These are phyloP conservation scores for Esox niger DNA, from an alignment of 2,113 vertebrate genomes.

Conservation along the genomic window DNA sequence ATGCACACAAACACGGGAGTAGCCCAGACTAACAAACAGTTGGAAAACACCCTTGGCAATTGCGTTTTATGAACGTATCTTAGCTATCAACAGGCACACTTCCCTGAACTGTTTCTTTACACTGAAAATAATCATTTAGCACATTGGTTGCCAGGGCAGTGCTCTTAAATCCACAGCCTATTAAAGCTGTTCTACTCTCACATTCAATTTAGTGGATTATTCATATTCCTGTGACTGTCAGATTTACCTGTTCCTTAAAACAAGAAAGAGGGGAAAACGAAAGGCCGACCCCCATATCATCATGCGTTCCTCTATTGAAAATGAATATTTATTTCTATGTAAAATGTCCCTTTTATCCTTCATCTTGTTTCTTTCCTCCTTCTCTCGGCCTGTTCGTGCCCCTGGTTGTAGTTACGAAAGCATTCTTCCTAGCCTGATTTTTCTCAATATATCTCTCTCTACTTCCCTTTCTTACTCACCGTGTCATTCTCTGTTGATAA, in stretches of 20 bases:
- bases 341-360: slow-evolving; percentile 17
- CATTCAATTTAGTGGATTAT: slow-evolving; percentile 73
- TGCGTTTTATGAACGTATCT: slow-evolving; percentile 17
- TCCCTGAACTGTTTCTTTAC: slow-evolving; percentile 27
- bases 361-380: slow-evolving; percentile 4
- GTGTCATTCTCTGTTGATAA: slow-evolving; percentile 62
- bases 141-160: not conserved
- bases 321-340: slow-evolving; percentile 13
- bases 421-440: not conserved
- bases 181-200: slow-evolving; percentile 64
- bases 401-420: not conserved
- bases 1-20: not conserved
- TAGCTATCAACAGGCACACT: slow-evolving; percentile 28
- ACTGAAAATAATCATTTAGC: too few species aligned
- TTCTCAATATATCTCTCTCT: slow-evolving; percentile 23
- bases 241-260: slow-evolving; percentile 70
- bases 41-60: too few species aligned
- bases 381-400: not conserved
- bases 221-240: slow-evolving; percentile 73
- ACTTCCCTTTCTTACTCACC: slow-evolving; percentile 17
- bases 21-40: not conserved
- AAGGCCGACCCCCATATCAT: slow-evolving; percentile 29
- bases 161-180: slow-evolving; percentile 48
- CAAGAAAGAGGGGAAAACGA: slow-evolving; percentile 63
- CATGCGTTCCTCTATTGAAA: not conserved